Conservation (phyloP, 2,888 invertebrate genomes). For the Merodon equestris region DNA sequence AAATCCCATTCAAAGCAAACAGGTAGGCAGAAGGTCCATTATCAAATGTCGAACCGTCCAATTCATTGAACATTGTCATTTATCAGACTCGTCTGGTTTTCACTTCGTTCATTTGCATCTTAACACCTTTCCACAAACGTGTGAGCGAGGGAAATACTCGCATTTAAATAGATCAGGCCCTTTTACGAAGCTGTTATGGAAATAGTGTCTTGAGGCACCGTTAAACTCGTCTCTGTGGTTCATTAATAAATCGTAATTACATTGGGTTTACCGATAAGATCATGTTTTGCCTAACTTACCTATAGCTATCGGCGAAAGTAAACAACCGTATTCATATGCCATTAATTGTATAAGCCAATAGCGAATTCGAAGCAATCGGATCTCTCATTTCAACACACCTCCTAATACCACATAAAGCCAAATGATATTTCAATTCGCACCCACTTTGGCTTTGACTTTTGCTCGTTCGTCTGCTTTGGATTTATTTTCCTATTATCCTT, state of each 20-base stretch:
- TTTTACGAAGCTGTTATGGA: no score
- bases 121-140: no score
- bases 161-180: no score
- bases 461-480: constrained; percentile 35
- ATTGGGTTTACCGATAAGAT: constrained; percentile 49
- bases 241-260: constrained; percentile 62
- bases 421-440: constrained; percentile 64
- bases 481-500: constrained; percentile 66
- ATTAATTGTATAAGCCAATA: constrained; percentile 6
- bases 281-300: constrained; percentile 25
- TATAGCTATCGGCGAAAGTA: constrained; percentile 30
- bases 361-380: not conserved
- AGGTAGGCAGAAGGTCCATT: not conserved
- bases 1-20: not conserved
- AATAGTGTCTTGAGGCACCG: no score
- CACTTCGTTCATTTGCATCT: no score
- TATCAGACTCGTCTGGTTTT: no score
- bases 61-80: no score
- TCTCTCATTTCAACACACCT: constrained; percentile 2
- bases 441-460: constrained; percentile 26
- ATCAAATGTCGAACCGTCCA: no score
- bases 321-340: constrained; percentile 16
- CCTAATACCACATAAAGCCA: constrained; percentile 4
- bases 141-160: no score
- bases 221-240: constrained; percentile 39